These are phyloP conservation scores for Styela clava DNA, from an alignment of 23 tunicate species.

Conservation along the genomic window DNA sequence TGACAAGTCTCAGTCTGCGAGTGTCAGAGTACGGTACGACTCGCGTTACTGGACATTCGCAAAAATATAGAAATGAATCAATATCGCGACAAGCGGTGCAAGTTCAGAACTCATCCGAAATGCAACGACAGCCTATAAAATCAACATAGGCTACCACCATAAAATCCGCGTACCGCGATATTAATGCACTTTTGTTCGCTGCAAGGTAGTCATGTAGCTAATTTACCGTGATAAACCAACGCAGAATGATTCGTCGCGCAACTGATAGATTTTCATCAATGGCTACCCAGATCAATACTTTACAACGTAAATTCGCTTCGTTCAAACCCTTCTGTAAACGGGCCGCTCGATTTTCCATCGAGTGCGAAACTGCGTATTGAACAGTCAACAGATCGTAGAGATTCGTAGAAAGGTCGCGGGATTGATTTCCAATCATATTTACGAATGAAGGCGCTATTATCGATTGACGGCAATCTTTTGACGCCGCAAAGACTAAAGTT, in stretches of 20 bases:
- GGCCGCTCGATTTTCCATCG: not conserved
- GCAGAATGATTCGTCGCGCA: not conserved
- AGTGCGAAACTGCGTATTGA: not conserved
- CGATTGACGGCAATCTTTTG: too few species aligned
- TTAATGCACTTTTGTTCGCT: too few species aligned
- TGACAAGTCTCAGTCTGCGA: too few species aligned
- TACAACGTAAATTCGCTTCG: not conserved
- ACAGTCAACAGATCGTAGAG: not conserved
- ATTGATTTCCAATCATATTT: not conserved
- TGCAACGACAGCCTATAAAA: not conserved
- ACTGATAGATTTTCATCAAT: not conserved
- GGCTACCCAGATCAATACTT: not conserved
- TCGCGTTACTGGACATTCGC: too few species aligned
- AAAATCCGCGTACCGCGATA: too few species aligned
- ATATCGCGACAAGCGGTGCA: too few species aligned
- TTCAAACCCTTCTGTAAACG: too few species aligned
- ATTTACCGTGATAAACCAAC: not conserved
- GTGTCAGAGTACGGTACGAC: too few species aligned
- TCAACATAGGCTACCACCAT: not conserved
- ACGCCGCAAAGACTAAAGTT: too few species aligned
- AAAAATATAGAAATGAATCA: too few species aligned
- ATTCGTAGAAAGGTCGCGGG: not conserved
- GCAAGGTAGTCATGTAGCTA: not conserved
- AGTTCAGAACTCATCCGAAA: not conserved
- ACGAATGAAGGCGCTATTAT: too few species aligned